Evolutionary conservation across 2,113 vertebrate species (phyloP), one percentile per base, ranked within the genome.

Genomic region (Saguinus midas): DNA sequence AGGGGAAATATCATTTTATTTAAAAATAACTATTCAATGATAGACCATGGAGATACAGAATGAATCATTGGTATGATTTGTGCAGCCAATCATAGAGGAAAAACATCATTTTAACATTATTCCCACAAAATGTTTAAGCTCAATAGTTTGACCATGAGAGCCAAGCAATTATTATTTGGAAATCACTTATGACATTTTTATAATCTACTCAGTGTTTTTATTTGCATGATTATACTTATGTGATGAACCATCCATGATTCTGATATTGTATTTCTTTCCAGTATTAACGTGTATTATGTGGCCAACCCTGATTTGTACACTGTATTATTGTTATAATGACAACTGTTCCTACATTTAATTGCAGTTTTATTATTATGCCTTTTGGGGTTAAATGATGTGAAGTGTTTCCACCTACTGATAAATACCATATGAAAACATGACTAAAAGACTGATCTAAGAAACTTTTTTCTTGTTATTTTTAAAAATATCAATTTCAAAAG

Each of bases 121-220:
- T 95, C 61, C 87, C 83, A 97, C 87, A 55, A 82, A 96, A 91
- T 81, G 98, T 98, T 98, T 96, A 95, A 98, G 95, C 97, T 98
- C 86, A 96, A 75, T 98, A 97, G 96, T 98, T 98, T 98, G 98
- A 98, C 97, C 98, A 96, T 98, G 98, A 98, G 97, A 91, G 96
- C 98, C 97, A 97, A 98, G 96, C 95, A 97, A 97, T 89, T 17
- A 72, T 96, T 97, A 96, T 95, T 98, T 97, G 89, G 84, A 97
- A 98, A 96, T 58, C 73, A 98, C 98, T 98, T 98, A 96, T 98
- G 98, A 97, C 87, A 88, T 96, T 98, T 98, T 98, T 98, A 93
- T 98, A 98, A 98, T 96, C 97, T 97, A 97, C 50, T 98, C 95
- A 97, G 95, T 98, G 98, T 98, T 98, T 97, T 98, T 98, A 98